phyloP scores from a whole-genome alignment of 2,888 invertebrate species.

The Calliscelio sp. region DNA sequence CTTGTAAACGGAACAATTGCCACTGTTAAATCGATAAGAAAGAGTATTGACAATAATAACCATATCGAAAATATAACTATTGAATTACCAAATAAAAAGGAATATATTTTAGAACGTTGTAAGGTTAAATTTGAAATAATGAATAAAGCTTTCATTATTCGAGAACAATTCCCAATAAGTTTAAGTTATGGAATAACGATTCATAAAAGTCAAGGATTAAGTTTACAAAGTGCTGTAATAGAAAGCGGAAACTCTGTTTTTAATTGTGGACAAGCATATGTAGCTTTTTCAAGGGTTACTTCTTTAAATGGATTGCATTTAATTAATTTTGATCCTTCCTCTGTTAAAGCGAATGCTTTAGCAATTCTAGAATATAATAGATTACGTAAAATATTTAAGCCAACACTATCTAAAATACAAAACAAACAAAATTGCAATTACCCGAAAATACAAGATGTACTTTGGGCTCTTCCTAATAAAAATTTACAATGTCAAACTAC shows the following conservation, averaged over 20 bases:
- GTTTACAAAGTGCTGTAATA: background rate
- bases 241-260: no score
- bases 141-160: background rate
- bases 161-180: background rate
- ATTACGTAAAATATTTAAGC: background rate
- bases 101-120: background rate
- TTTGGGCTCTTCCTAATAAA: conserved; percentile 23
- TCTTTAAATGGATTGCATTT: no score
- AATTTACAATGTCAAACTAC: conserved; percentile 27
- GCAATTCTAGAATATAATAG: background rate
- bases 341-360: background rate
- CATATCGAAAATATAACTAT: background rate
- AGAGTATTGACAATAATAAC: background rate
- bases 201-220: no score
- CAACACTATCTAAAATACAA: conserved; percentile 70
- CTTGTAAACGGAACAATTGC: background rate
- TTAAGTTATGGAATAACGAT: no score
- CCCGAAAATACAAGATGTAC: conserved; percentile 39
- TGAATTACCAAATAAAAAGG: background rate
- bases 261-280: no score
- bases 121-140: background rate
- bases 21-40: background rate
- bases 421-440: conserved; percentile 74
- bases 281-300: no score
- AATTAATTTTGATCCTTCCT: no score